These are phyloP conservation scores for Turnix velox DNA, from an alignment of 2,113 vertebrate genomes.

Conservation along the genomic window DNA sequence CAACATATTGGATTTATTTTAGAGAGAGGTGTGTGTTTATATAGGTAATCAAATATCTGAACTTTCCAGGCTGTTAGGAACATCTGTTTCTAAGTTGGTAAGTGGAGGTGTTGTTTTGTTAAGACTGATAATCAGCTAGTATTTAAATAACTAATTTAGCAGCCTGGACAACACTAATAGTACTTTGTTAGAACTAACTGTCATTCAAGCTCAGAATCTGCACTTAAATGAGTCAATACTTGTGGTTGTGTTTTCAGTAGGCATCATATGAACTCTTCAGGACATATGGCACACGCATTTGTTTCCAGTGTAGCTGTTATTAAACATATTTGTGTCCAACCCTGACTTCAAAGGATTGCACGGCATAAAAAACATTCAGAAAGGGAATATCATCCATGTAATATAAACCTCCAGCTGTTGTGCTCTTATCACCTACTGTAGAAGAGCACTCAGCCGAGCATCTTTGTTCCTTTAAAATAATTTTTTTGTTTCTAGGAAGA, in stretches of 20 bases:
- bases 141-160: background rate
- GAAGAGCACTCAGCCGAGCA: background rate
- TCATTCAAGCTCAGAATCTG: background rate
- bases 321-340: background rate
- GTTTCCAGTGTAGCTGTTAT: background rate
- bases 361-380: background rate
- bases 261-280: accelerated
- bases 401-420: background rate
- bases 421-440: background rate
- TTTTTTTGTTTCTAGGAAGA: background rate
- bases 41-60: background rate
- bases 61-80: background rate
- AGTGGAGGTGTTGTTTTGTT: background rate
- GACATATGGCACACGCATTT: accelerated
- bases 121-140: background rate
- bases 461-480: background rate
- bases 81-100: background rate
- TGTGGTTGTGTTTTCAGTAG: background rate
- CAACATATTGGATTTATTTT: background rate
- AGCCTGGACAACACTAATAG: background rate
- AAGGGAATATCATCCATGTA: background rate
- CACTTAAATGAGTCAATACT: background rate
- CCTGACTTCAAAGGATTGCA: background rate
- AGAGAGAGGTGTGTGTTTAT: background rate
- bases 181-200: background rate